Conservation (phyloP, 2,113 vertebrate species). For the Bombycilla garrulus region DNA sequence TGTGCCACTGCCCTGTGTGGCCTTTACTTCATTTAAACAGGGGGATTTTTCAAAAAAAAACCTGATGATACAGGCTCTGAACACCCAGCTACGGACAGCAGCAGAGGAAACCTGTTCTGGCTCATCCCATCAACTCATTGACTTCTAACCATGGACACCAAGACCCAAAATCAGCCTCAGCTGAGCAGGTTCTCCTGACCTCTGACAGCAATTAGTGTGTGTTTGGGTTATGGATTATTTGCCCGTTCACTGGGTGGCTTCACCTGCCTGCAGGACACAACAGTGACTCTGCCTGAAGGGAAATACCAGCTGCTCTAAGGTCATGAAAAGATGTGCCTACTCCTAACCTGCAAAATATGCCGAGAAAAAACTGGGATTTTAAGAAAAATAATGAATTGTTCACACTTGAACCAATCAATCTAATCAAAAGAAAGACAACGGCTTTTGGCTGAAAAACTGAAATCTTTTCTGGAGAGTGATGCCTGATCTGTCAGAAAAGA, state of each 20-base stretch:
- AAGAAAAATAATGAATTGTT: neutral
- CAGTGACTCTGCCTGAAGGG: neutral
- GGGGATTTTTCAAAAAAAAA: neutral
- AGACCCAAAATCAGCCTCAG: neutral
- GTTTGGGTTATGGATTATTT: neutral
- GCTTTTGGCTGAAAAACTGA: neutral
- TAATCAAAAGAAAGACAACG: neutral
- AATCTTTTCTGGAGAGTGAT: neutral
- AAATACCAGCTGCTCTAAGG: neutral
- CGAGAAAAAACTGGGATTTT: neutral
- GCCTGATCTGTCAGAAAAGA: neutral
- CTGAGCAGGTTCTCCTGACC: neutral
- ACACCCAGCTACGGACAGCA: neutral
- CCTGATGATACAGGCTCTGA: neutral
- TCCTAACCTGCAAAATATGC: neutral
- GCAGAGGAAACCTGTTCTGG: neutral
- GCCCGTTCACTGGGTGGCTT: neutral
- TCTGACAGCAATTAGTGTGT: neutral
- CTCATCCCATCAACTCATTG: neutral
- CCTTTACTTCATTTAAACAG: neutral
- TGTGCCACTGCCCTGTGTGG: neutral
- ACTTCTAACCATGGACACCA: neutral
- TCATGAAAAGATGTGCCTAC: neutral
- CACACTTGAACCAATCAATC: neutral
- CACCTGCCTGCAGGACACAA: neutral